Evolutionary conservation across 2,888 invertebrate species (phyloP).

Genomic region (Drosophila neutralis): DNA sequence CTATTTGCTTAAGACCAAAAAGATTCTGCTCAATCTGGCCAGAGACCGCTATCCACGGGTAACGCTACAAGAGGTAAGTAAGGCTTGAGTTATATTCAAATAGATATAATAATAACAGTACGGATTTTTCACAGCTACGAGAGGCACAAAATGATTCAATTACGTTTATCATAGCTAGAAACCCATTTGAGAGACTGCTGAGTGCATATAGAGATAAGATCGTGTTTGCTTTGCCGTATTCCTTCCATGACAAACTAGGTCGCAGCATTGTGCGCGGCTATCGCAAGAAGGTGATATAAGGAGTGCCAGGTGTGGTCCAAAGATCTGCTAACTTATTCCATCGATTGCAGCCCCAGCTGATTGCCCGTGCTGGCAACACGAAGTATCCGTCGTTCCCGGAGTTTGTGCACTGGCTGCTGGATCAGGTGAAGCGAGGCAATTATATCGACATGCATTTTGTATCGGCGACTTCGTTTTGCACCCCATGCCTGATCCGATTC

Average conservation of each 20-base stretch:
- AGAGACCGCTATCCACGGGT: conserved; percentile 92
- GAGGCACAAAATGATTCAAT: conserved; percentile 91
- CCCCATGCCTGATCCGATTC: conserved; percentile 93
- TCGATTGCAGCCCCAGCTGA: conserved; percentile 41
- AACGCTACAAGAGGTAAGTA: conserved; percentile 87
- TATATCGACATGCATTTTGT: conserved; percentile 94
- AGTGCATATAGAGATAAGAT: conserved; percentile 95
- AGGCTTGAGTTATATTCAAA: background rate
- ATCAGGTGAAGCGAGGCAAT: conserved; percentile 87
- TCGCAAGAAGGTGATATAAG: conserved; percentile 85
- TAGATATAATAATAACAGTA: background rate
- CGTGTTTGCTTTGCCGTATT: conserved; percentile 92
- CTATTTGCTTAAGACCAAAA: conserved; percentile 91
- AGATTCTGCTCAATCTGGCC: conserved; percentile 91
- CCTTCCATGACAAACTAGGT: conserved; percentile 92
- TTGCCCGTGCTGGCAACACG: conserved; percentile 83
- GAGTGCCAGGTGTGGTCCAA: background rate
- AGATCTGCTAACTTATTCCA: background rate
- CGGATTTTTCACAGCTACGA: conserved; percentile 85
- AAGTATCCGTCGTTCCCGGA: conserved; percentile 92
- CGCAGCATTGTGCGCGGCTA: conserved; percentile 91
- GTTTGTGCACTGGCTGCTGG: conserved; percentile 91
- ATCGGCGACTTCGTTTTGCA: conserved; percentile 93
- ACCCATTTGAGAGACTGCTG: conserved; percentile 92
- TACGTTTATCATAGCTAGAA: conserved; percentile 92